These are phyloP conservation scores for Babylonia areolata DNA, from an alignment of 1,140 invertebrate species.

Conservation along the genomic window DNA sequence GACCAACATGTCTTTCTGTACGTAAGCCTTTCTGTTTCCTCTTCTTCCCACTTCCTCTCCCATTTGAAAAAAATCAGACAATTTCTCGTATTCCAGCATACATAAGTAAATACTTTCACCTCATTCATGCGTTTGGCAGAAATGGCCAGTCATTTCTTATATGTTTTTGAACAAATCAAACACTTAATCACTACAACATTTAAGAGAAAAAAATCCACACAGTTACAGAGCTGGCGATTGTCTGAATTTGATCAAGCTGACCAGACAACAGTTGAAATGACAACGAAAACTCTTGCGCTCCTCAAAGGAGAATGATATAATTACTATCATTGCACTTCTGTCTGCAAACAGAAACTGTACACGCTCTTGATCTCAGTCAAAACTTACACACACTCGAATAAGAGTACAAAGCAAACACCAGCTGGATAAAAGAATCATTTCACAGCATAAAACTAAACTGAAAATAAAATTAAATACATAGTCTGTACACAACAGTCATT, in stretches of 20 bases:
- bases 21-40: neutral
- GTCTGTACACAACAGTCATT: neutral
- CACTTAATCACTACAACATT: neutral
- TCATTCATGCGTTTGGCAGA: neutral
- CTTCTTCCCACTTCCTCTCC: neutral
- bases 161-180: neutral
- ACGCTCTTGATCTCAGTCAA: neutral
- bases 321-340: neutral
- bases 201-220: neutral
- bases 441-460: neutral
- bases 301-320: neutral
- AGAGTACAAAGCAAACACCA: neutral
- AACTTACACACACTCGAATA: neutral
- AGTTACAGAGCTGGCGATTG: neutral
- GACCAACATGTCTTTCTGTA: neutral
- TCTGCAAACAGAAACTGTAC: neutral
- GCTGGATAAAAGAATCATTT: neutral
- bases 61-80: neutral
- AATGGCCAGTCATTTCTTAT: neutral
- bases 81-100: neutral
- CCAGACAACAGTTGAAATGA: neutral
- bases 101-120: neutral
- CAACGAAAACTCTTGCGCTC: neutral
- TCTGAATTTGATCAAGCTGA: neutral
- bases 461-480: neutral